Conservation (phyloP, 92 coral and sea anemone genomes). For the Ricordea florida region DNA sequence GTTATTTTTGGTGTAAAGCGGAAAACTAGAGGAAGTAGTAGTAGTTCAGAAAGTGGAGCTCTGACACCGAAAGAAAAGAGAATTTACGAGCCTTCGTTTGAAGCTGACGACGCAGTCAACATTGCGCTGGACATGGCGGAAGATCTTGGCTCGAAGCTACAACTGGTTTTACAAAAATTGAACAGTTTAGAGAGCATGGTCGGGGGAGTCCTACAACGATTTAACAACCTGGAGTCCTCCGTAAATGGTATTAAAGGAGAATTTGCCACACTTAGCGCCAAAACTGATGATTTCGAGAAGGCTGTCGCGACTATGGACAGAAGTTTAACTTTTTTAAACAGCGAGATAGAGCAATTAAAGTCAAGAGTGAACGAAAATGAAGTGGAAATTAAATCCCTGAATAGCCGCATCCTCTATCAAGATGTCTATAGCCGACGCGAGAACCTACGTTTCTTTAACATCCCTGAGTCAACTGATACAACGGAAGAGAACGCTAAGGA, state of each 20-base stretch:
- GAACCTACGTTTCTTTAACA: background rate
- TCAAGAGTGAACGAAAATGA: background rate
- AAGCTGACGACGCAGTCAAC: background rate
- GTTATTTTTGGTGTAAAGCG: background rate
- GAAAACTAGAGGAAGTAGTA: background rate
- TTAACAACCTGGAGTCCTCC: background rate
- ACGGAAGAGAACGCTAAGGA: constrained; percentile 2
- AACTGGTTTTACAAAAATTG: background rate
- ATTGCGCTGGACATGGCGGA: background rate
- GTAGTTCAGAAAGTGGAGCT: background rate
- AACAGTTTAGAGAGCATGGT: too few species aligned
- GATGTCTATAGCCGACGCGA: constrained; percentile 7
- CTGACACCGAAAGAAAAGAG: background rate
- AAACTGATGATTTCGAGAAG: background rate
- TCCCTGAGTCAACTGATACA: background rate
- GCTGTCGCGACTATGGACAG: background rate
- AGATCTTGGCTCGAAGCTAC: background rate
- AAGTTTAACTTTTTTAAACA: background rate
- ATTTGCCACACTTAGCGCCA: background rate
- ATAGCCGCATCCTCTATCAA: constrained; percentile 4
- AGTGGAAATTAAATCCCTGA: background rate
- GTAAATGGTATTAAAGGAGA: background rate
- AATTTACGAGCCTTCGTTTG: background rate
- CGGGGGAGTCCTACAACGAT: too few species aligned
- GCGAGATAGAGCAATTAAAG: background rate